Conservation (phyloP, 2,888 invertebrate species). For the Xylocampa areola region DNA sequence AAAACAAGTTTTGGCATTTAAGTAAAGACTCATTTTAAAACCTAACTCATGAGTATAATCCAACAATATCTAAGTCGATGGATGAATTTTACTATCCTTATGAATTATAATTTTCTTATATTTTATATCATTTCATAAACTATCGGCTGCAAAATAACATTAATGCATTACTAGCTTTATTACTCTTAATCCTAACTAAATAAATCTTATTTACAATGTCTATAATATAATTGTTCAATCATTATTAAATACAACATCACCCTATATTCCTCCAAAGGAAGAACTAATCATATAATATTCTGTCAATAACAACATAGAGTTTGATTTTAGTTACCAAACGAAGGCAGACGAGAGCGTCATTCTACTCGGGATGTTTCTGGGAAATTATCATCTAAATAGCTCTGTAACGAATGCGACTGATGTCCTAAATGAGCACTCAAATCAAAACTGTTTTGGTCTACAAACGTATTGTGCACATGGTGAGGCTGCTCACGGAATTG, state of each 20-base stretch:
- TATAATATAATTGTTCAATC: conserved; percentile 83
- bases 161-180: conserved; percentile 84
- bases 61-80: conserved; percentile 76
- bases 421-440: conserved; percentile 75
- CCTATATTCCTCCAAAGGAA: conserved; percentile 59
- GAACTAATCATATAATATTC: conserved; percentile 46
- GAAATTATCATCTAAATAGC: conserved; percentile 80
- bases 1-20: conserved; percentile 80
- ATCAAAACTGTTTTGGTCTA: conserved; percentile 82
- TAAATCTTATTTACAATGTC: conserved; percentile 87
- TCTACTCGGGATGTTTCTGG: conserved; percentile 82
- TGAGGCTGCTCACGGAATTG: conserved; percentile 84
- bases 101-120: conserved; percentile 72
- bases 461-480: conserved; percentile 79
- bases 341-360: conserved; percentile 70
- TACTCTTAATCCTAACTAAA: conserved; percentile 83
- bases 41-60: conserved; percentile 79
- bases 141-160: conserved; percentile 85
- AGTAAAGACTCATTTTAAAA: conserved; percentile 74
- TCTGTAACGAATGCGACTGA: conserved; percentile 72
- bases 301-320: conserved; percentile 59
- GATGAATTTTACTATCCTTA: conserved; percentile 73
- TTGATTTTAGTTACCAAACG: conserved; percentile 47
- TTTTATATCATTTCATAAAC: conserved; percentile 77
- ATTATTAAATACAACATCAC: conserved; percentile 72